Conservation (phyloP, 2,888 invertebrate genomes). For the Smittia sp. region DNA sequence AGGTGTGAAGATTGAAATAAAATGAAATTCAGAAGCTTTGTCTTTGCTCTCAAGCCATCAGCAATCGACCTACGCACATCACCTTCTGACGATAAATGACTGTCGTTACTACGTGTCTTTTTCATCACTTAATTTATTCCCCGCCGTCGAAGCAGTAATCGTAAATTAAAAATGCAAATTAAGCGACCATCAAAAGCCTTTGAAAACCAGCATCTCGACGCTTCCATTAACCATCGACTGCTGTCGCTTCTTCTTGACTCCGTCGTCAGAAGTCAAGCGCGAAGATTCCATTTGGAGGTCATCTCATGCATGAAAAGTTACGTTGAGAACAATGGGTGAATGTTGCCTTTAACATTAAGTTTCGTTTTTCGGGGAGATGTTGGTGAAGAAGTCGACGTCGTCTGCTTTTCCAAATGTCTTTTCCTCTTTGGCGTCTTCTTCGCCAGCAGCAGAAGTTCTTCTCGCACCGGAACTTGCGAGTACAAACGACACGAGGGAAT, state of each 20-base stretch:
- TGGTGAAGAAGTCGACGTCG: conserved; percentile 12
- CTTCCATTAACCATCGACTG: background rate
- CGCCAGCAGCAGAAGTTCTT: background rate
- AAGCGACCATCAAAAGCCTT: conserved; percentile 29
- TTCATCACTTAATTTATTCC: conserved; percentile 2
- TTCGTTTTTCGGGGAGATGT: conserved; percentile 20
- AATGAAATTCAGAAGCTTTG: no score
- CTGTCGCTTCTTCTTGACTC: background rate
- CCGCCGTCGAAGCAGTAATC: background rate
- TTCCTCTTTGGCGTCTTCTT: background rate
- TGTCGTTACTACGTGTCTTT: background rate
- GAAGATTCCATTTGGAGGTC: conserved; percentile 40
- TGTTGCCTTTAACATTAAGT: background rate
- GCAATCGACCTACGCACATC: background rate
- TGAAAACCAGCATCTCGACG: conserved; percentile 27
- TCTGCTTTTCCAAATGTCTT: conserved; percentile 2
- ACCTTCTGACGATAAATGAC: background rate
- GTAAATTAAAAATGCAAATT: conserved; percentile 39
- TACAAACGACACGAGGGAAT: background rate
- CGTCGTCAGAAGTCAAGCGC: conserved; percentile 24
- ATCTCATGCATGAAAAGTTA: conserved; percentile 37
- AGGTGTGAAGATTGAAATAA: no score
- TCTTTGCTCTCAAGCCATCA: no score
- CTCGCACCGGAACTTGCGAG: background rate
- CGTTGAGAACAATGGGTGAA: conserved; percentile 24